These are phyloP conservation scores for Drosophila infuscata DNA, from an alignment of 2,888 invertebrate species.

Conservation along the genomic window DNA sequence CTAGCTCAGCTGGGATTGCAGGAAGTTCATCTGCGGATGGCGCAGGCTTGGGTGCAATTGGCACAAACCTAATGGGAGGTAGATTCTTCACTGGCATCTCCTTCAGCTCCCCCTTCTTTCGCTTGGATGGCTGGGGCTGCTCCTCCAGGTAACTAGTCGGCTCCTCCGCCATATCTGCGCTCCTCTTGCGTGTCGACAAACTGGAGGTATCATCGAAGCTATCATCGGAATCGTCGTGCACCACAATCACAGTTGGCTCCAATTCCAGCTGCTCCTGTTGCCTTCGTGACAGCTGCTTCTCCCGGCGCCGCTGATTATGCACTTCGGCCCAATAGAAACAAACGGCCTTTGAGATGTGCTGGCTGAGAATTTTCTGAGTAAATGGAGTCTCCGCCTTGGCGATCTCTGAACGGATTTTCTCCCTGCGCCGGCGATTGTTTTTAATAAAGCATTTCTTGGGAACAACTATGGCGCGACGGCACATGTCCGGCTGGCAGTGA, in stretches of 20 bases:
- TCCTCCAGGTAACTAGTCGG: not conserved
- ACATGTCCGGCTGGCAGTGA: conserved; percentile 40
- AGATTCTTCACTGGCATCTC: not conserved
- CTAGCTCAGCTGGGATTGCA: not conserved
- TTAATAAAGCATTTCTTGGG: conserved; percentile 66
- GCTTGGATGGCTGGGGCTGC: conserved; percentile 15
- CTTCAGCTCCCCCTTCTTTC: conserved; percentile 8
- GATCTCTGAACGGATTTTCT: conserved; percentile 45
- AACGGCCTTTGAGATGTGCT: conserved; percentile 72
- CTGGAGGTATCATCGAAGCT: not conserved
- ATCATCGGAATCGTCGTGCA: conserved; percentile 65
- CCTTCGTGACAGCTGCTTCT: conserved; percentile 28
- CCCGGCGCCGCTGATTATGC: conserved; percentile 54
- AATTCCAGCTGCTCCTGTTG: conserved; percentile 8
- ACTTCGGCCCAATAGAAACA: conserved; percentile 73
- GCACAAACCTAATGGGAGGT: not conserved
- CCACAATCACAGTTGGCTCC: conserved; percentile 39
- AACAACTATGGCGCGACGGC: conserved; percentile 75
- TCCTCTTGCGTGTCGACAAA: not conserved
- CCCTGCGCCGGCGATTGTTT: conserved; percentile 70
- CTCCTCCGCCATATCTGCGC: not conserved
- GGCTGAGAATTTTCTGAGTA: conserved; percentile 61
- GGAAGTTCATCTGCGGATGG: not conserved
- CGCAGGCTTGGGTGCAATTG: not conserved
- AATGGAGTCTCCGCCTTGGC: conserved; percentile 63